Evolutionary conservation across 2,888 invertebrate species (phyloP).

Genomic region (Paralinhomoeus sp.): DNA sequence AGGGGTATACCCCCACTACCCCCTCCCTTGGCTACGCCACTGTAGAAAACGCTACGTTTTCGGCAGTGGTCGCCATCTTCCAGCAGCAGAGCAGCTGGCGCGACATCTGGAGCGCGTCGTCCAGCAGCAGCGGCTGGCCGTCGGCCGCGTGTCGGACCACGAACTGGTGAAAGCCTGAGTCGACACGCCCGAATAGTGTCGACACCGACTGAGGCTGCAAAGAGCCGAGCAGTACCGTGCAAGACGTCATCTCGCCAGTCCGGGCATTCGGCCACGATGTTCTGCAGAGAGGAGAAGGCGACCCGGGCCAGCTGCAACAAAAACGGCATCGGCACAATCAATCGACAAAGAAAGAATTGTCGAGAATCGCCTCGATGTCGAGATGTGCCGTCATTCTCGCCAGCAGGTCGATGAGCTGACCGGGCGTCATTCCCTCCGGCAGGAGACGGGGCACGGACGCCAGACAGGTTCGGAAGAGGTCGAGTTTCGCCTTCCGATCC

Average conservation of each 20-base stretch:
- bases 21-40: no score
- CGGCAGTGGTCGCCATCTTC: constrained; percentile 43
- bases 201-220: no score
- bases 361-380: no score
- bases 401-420: constrained; percentile 72
- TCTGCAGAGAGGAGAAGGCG: constrained; percentile 38
- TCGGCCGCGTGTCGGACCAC: constrained; percentile 73
- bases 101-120: constrained; percentile 74
- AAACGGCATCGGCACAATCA: no score
- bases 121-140: constrained; percentile 63
- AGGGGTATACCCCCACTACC: no score
- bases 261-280: constrained; percentile 77
- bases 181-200: no score
- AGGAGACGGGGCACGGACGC: constrained; percentile 91
- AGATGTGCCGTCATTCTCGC: constrained; percentile 71
- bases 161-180: constrained; percentile 66
- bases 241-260: constrained; percentile 93
- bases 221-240: no score
- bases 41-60: no score
- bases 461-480: constrained; percentile 87
- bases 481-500: constrained; percentile 87
- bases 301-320: constrained; percentile 47
- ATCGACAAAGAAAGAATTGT: no score
- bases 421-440: constrained; percentile 81
- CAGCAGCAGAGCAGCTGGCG: constrained; percentile 72